Conservation (phyloP, 2,888 invertebrate genomes). For the Lasioglossum morio region DNA sequence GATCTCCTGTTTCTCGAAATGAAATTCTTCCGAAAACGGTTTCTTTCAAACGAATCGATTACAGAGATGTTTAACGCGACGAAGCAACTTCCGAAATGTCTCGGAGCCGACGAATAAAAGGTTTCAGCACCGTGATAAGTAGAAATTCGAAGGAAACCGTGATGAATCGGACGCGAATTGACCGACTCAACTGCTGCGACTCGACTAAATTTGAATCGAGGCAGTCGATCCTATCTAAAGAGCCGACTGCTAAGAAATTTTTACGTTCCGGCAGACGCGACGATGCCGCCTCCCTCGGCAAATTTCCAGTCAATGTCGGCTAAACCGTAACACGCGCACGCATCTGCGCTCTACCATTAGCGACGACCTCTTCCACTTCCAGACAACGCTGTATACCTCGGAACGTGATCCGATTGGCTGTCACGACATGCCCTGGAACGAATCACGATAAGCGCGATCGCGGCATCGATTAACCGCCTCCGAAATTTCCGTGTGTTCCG, state of each 20-base stretch:
- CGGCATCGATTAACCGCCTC: not conserved
- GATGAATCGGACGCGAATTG: not conserved
- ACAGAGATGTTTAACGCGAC: not conserved
- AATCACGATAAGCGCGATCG: not conserved
- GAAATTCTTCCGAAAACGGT: not conserved
- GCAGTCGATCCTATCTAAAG: conserved; percentile 15
- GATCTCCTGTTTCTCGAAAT: not conserved
- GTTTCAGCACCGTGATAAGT: not conserved
- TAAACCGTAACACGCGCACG: too few relatives aligned
- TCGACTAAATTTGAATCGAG: conserved; percentile 30
- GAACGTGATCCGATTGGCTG: conserved; percentile 12
- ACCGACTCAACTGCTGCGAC: conserved; percentile 19
- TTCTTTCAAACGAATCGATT: not conserved
- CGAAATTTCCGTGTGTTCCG: not conserved
- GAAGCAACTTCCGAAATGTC: not conserved
- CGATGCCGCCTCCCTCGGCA: conserved; percentile 52
- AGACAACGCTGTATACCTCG: not conserved
- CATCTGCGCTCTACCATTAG: conserved; percentile 34
- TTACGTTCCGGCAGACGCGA: conserved; percentile 31
- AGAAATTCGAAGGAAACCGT: not conserved
- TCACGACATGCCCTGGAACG: not conserved
- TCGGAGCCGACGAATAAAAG: not conserved
- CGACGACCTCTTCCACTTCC: conserved; percentile 5
- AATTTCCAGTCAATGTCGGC: conserved; percentile 47
- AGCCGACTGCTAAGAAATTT: conserved; percentile 26